These are phyloP conservation scores for Delphinus delphis DNA, from an alignment of 2,113 vertebrate species.

Conservation along the genomic window DNA sequence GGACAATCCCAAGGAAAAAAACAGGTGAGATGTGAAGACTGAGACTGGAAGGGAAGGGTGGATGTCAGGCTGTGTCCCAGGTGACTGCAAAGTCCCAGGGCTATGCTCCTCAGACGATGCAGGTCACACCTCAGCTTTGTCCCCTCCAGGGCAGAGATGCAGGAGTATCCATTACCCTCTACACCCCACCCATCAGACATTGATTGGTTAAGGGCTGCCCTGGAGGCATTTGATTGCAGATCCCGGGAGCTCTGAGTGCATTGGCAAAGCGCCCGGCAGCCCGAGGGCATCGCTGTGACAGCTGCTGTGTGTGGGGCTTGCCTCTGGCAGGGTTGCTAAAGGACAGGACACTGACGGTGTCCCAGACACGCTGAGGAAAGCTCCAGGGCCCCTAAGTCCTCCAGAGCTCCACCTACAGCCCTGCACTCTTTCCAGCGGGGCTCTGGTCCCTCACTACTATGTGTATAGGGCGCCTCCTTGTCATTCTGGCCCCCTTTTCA, in stretches of 20 bases:
- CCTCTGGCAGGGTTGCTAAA: not conserved
- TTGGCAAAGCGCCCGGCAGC: not conserved
- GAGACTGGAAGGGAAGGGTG: not conserved
- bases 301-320: accelerated
- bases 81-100: not conserved
- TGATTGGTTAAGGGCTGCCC: not conserved
- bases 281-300: not conserved
- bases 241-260: not conserved
- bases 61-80: not conserved
- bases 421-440: too few species aligned
- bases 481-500: not conserved
- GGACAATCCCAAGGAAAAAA: not conserved
- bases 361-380: not conserved
- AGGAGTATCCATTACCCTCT: too few species aligned
- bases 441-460: not conserved
- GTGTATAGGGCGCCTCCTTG: not conserved
- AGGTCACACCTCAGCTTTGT: not conserved
- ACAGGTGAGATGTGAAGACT: not conserved
- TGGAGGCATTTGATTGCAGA: not conserved
- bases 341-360: accelerated
- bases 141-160: not conserved
- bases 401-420: not conserved
- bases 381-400: not conserved
- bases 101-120: not conserved
- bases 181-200: not conserved